phyloP scores from a whole-genome alignment of 2,113 vertebrate species.

The Phaetusa simplex region DNA sequence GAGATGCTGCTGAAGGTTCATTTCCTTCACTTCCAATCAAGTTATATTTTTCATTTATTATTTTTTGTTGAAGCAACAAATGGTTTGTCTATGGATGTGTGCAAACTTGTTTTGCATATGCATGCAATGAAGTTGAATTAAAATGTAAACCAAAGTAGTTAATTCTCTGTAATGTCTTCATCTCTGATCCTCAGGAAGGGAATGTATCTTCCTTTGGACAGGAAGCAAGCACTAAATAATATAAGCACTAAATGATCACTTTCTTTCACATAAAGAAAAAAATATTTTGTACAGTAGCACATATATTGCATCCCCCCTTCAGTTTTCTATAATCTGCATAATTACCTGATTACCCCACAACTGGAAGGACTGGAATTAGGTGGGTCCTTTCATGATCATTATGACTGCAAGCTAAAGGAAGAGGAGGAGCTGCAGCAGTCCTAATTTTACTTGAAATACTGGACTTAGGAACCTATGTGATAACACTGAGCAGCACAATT shows the following conservation, averaged over 20 bases:
- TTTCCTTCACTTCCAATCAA: background rate
- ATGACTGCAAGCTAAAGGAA: conserved; percentile 13
- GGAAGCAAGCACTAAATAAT: background rate
- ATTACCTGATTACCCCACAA: conserved; percentile 7
- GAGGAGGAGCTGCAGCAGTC: conserved; percentile 24
- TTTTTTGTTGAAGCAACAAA: background rate
- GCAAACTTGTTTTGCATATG: background rate
- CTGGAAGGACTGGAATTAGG: conserved; percentile 53
- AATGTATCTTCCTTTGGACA: background rate
- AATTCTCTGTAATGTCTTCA: background rate
- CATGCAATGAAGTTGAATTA: background rate
- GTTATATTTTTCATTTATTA: background rate
- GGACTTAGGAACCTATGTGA: background rate
- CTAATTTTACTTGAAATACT: conserved; percentile 33
- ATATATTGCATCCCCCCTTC: background rate
- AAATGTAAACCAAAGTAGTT: background rate
- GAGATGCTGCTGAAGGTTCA: background rate
- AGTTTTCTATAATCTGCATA: background rate
- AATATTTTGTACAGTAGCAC: background rate
- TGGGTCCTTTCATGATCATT: conserved; percentile 1
- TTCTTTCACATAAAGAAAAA: background rate
- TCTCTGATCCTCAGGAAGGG: background rate
- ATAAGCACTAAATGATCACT: background rate
- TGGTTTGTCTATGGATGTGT: background rate
- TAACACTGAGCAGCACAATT: background rate